Evolutionary conservation across 2,113 vertebrate species (phyloP).

Genomic region (Perccottus glenii): DNA sequence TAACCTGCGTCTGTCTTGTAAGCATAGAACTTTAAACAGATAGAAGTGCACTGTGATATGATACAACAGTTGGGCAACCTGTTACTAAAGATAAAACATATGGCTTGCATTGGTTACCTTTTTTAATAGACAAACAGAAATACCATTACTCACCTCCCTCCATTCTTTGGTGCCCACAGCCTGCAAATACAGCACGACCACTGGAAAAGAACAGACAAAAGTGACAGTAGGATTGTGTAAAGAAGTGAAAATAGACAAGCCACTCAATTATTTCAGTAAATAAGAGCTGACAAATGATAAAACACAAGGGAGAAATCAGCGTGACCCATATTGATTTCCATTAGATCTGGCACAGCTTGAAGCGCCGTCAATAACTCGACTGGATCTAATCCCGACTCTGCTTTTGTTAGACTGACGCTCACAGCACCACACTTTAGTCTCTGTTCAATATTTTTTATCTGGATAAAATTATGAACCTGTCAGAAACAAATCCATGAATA

Average conservation of each 20-base stretch:
- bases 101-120: neutral
- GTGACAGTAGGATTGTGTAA: neutral
- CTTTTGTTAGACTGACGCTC: neutral
- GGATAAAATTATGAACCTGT: neutral
- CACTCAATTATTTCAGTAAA: neutral
- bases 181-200: slow-evolving; percentile 86
- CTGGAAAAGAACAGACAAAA: slow-evolving; percentile 58
- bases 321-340: slow-evolving; percentile 18
- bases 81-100: too few relatives aligned
- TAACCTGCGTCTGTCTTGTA: too few relatives aligned
- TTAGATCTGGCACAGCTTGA: neutral
- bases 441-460: neutral
- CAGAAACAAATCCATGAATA: too few relatives aligned
- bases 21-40: too few relatives aligned
- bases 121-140: slow-evolving; percentile 1
- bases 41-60: too few relatives aligned
- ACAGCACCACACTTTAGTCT: neutral
- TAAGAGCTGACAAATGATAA: slow-evolving; percentile 23
- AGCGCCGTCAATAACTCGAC: slow-evolving; percentile 20
- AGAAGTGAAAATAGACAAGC: neutral
- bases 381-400: neutral
- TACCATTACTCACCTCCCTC: slow-evolving; percentile 84
- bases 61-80: too few relatives aligned
- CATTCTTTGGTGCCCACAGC: slow-evolving; percentile 85
- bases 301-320: slow-evolving; percentile 27